Evolutionary conservation across 1,140 invertebrate species (phyloP), one percentile per base, ranked within the genome.

Genomic region (Cyclina sinensis): DNA sequence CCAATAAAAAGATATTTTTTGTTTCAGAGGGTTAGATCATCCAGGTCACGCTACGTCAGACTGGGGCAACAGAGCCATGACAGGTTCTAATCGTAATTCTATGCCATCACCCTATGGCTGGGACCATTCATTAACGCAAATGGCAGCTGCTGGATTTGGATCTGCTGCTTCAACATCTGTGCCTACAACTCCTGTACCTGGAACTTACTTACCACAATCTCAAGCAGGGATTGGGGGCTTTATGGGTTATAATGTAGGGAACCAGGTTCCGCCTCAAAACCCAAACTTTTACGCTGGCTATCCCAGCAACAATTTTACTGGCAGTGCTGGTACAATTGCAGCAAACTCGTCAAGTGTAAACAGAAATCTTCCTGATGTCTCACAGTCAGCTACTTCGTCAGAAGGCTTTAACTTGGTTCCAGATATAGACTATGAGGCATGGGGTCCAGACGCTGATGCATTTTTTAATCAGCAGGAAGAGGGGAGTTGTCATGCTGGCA

Each of bases 401-500:
- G 83, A 76, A 24, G 82, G 74, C 54, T 90, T 92, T 62, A 76
- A 73, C 35, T 57, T 65, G 24, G 59, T 46, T n/a, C 54, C 82
- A 68, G 70, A 85, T 81, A 35, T 74, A 70, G 89, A 92, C 30
- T 91, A 89, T 89, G 89, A 88, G 51, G 21, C 86, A 37, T 83
- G 85, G 78, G 46, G 62, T 12, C n/a, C 14, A 43, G 24, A 78
- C 59, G 54, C 39, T 39, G 18, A 74, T 11, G n/a, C 59, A n/a
- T 48, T 43, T 1, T 30, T 80, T 73, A 54, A 89, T 43, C 59
- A 65, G 24, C 65, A 84, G n/a, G 76, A 84, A 14, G 70, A 7
- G 2, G 39, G 68, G 86, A 32, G 70, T 86, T 27, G 84, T 86
- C 24, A 85, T 70, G 37, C 76, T 85, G 24, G 30, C 9, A n/a